Conservation (phyloP, 2,888 invertebrate species). For the Cyclophora albipunctata region DNA sequence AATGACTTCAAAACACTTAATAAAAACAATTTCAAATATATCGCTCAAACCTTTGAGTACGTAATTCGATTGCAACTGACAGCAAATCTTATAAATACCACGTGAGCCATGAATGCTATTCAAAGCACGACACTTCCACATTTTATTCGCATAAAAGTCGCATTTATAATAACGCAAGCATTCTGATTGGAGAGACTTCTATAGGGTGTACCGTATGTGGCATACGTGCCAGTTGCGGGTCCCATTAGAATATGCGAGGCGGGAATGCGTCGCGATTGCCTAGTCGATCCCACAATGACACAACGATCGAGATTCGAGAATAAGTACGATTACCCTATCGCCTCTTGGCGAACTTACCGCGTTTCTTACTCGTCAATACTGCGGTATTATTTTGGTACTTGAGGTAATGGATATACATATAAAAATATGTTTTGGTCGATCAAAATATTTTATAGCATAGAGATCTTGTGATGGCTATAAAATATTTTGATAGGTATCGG, state of each 20-base stretch:
- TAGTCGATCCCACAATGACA: constrained; percentile 50
- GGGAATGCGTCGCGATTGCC: constrained; percentile 54
- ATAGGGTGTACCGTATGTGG: constrained; percentile 22
- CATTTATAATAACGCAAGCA: constrained; percentile 50
- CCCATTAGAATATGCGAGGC: constrained; percentile 62
- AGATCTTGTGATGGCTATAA: too few species aligned
- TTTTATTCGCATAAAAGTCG: constrained; percentile 33
- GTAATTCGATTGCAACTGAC: neutral
- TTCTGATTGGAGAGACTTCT: constrained; percentile 37
- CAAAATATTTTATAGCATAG: too few species aligned
- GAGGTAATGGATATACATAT: constrained; percentile 1
- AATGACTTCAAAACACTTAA: too few species aligned
- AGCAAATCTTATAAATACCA: constrained; percentile 6
- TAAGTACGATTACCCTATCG: constrained; percentile 65
- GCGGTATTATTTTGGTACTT: constrained; percentile 33
- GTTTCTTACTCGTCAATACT: constrained; percentile 24
- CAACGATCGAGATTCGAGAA: constrained; percentile 48
- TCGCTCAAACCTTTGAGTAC: too few species aligned
- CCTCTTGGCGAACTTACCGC: constrained; percentile 36
- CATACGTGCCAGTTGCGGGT: constrained; percentile 41
- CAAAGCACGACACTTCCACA: constrained; percentile 31
- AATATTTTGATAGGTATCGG: too few species aligned
- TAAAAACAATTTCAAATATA: too few species aligned
- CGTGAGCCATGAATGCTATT: constrained; percentile 21
- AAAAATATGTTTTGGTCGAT: too few species aligned